A percentile compares a stretch with the other conserved stretches of the same genome.
These are phyloP conservation scores for Apotomis capreana DNA, from an alignment of 2,888 invertebrate species.

Conservation along the genomic window DNA sequence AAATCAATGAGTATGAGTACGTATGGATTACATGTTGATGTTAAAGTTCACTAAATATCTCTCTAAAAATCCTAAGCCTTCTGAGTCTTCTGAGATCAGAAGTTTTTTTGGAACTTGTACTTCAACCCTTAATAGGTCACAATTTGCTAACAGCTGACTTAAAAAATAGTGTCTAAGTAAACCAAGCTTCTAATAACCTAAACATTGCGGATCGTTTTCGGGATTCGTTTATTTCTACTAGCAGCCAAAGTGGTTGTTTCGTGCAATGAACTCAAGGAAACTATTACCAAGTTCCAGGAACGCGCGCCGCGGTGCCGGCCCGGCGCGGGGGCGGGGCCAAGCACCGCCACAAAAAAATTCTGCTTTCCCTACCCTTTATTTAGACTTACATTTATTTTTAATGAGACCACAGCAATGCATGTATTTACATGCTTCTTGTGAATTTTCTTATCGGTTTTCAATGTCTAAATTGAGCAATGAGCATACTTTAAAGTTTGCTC, in stretches of 20 bases:
- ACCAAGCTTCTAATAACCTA: background rate
- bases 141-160: too few species aligned
- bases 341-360: conserved; percentile 37
- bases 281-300: conserved; percentile 41
- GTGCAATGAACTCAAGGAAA: conserved; percentile 43
- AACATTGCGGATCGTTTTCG: background rate
- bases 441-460: conserved; percentile 13
- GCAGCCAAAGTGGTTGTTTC: conserved; percentile 31
- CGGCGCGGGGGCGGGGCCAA: conserved; percentile 37
- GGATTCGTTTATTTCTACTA: background rate
- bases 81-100: too few species aligned
- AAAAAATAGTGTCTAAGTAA: background rate
- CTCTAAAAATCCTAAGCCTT: too few species aligned
- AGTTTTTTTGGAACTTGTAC: too few species aligned
- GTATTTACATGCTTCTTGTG: conserved; percentile 11
- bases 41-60: too few species aligned
- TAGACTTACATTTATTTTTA: conserved; percentile 34
- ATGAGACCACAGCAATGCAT: conserved; percentile 24
- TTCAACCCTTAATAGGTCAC: too few species aligned
- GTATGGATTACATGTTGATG: too few species aligned
- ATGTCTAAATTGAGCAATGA: background rate
- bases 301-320: conserved; percentile 33
- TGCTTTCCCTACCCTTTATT: conserved; percentile 30
- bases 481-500: background rate
- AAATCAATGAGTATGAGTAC: too few species aligned